Conservation (phyloP, 2,888 invertebrate genomes). For the Andrena marginata region DNA sequence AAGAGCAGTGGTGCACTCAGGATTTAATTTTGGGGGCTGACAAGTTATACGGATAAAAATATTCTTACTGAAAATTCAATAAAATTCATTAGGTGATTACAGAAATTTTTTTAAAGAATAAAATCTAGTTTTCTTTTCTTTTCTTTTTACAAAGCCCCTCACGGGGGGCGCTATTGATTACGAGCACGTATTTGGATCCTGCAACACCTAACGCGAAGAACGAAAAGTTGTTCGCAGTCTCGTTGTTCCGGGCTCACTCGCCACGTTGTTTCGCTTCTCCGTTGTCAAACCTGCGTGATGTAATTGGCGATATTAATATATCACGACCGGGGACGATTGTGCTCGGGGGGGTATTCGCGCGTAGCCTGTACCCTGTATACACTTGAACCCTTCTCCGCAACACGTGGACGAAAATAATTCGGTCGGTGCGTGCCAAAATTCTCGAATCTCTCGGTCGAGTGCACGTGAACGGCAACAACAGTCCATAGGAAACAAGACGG, state of each 20-base stretch:
- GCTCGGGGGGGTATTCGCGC: not conserved
- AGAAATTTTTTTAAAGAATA: too few relatives aligned
- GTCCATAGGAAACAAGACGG: not conserved
- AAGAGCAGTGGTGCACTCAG: too few relatives aligned
- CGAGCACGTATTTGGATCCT: not conserved
- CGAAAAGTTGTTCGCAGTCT: not conserved
- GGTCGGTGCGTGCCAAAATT: slow-evolving; percentile 44
- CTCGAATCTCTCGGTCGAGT: slow-evolving; percentile 1
- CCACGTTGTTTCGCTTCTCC: not conserved
- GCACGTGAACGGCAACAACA: not conserved
- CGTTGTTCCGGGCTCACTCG: not conserved
- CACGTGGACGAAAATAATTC: slow-evolving; percentile 52
- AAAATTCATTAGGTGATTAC: too few relatives aligned
- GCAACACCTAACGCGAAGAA: not conserved
- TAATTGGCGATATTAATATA: slow-evolving; percentile 73
- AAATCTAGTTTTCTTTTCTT: too few relatives aligned
- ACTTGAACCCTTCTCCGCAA: slow-evolving; percentile 58
- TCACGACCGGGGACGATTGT: slow-evolving; percentile 28
- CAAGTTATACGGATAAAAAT: too few relatives aligned
- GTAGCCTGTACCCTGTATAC: slow-evolving; percentile 8
- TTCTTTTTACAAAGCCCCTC: too few relatives aligned
- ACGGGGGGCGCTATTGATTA: too few relatives aligned
- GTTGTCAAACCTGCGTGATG: slow-evolving; percentile 52
- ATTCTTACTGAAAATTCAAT: too few relatives aligned
- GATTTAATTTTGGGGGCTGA: too few relatives aligned